phyloP scores from a whole-genome alignment of 2,113 vertebrate genomes.

The Lasiurus borealis region DNA sequence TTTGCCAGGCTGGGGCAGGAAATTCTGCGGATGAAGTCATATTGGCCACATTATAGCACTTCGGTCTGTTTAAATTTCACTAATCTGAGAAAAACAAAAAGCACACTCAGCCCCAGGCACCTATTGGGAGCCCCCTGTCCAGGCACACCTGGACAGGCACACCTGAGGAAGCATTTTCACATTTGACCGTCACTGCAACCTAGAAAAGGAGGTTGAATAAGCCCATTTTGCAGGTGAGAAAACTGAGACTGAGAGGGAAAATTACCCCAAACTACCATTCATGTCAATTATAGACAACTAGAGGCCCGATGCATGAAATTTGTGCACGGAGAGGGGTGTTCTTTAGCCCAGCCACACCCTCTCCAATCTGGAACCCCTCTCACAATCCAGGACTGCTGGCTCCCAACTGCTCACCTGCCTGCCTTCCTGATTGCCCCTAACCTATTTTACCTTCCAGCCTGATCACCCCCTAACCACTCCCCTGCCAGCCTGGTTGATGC shows the following conservation, averaged over 20 bases:
- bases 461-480: too few relatives aligned
- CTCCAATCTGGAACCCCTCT: too few relatives aligned
- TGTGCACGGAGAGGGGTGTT: too few relatives aligned
- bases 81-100: neutral
- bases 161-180: neutral
- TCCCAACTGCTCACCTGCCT: too few relatives aligned
- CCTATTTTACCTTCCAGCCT: too few relatives aligned
- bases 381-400: too few relatives aligned
- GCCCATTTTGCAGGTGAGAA: neutral
- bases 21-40: neutral
- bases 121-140: neutral
- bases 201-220: neutral
- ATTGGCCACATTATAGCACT: neutral
- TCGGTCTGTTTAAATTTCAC: neutral
- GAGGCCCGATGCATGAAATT: too few relatives aligned
- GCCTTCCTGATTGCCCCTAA: too few relatives aligned
- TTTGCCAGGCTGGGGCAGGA: neutral
- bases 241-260: neutral
- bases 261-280: neutral
- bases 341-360: too few relatives aligned
- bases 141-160: neutral
- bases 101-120: neutral
- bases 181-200: neutral
- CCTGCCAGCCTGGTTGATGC: too few relatives aligned
- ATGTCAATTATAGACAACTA: neutral